A percentile compares a stretch with the other conserved stretches of the same genome.
phyloP scores from a whole-genome alignment of 1,140 invertebrate species.

The Aphelenchoides besseyi region DNA sequence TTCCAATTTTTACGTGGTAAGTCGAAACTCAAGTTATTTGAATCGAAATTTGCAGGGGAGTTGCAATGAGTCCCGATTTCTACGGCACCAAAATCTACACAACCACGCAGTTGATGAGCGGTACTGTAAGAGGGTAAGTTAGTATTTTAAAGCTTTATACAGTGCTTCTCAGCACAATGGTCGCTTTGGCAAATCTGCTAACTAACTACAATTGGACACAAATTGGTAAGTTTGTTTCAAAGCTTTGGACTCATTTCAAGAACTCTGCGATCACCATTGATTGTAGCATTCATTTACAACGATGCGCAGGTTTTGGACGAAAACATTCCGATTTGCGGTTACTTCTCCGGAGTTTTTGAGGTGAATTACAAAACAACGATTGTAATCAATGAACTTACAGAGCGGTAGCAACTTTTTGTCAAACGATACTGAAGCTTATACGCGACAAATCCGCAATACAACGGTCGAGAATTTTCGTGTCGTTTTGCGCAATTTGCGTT shows the following conservation, averaged over 20 bases:
- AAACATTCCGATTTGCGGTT: neutral
- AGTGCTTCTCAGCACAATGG: neutral
- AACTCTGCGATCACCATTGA: neutral
- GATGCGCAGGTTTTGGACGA: neutral
- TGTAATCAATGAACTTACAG: neutral
- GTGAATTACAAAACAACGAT: neutral
- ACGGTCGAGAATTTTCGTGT: neutral
- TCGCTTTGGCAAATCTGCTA: neutral
- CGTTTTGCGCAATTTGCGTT: neutral
- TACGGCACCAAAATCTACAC: neutral
- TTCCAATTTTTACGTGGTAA: neutral
- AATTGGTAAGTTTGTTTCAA: too few species aligned
- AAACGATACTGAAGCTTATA: neutral
- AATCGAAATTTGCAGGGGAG: neutral
- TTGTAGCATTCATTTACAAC: neutral
- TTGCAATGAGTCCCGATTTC: neutral
- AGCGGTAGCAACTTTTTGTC: neutral
- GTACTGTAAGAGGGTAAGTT: neutral
- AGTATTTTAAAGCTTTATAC: neutral
- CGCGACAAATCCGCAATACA: neutral
- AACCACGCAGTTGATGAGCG: neutral
- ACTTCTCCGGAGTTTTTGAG: neutral
- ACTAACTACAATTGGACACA: conserved; percentile 15
- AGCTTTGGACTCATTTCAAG: neutral
- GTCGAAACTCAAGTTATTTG: neutral